Evolutionary conservation across 2,113 vertebrate genomes (phyloP).

Genomic region (Dasyurus viverrinus): DNA sequence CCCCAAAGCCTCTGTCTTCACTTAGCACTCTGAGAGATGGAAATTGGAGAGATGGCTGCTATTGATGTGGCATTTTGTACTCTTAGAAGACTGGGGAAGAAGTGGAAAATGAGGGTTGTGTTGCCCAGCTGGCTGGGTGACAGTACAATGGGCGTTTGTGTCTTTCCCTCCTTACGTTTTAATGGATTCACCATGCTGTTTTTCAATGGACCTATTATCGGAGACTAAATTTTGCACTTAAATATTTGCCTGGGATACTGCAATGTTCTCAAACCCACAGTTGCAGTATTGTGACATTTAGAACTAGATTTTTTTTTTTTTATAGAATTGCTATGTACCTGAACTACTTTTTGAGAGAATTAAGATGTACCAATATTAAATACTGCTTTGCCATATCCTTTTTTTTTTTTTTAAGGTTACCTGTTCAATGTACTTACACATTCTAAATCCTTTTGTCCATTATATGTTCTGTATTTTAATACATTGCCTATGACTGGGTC

Average conservation of each 20-base stretch:
- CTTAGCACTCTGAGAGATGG: slow-evolving; percentile 94
- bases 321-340: slow-evolving; percentile 78
- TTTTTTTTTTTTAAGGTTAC: slow-evolving; percentile 75
- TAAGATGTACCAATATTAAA: slow-evolving; percentile 64
- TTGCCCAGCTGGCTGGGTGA: slow-evolving; percentile 97
- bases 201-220: slow-evolving; percentile 75
- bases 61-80: slow-evolving; percentile 84
- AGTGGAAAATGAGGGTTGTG: slow-evolving; percentile 67
- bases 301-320: slow-evolving; percentile 74
- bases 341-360: slow-evolving; percentile 73
- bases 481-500: slow-evolving; percentile 74
- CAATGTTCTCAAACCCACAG: slow-evolving; percentile 73
- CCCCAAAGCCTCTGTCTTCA: slow-evolving; percentile 94
- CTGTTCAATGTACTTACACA: slow-evolving; percentile 78
- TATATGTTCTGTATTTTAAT: slow-evolving; percentile 70
- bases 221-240: slow-evolving; percentile 85
- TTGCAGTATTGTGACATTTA: slow-evolving; percentile 77
- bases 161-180: slow-evolving; percentile 78
- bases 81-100: slow-evolving; percentile 60
- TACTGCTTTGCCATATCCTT: slow-evolving; percentile 76
- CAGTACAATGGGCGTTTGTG: slow-evolving; percentile 65
- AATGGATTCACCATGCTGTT: slow-evolving; percentile 76
- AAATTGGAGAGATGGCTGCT: slow-evolving; percentile 98
- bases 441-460: slow-evolving; percentile 72
- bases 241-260: slow-evolving; percentile 79